Evolutionary conservation across 2,888 invertebrate species (phyloP).

Genomic region (Spodoptera picta): DNA sequence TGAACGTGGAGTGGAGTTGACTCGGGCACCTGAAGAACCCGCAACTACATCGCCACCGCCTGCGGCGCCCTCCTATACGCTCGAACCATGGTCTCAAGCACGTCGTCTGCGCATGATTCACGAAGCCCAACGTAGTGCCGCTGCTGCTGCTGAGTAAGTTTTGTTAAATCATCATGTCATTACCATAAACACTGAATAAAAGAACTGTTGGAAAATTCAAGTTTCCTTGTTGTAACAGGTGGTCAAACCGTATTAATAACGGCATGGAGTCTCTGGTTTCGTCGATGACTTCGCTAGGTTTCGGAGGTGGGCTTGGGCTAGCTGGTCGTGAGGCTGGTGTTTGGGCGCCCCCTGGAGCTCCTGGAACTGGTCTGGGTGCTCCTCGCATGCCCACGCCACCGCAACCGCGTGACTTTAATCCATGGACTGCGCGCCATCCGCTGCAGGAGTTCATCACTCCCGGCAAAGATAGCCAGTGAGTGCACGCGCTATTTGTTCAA

Average conservation of each 20-base stretch:
- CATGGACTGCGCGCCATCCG: constrained; percentile 81
- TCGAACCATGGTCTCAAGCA: constrained; percentile 85
- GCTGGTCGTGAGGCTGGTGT: constrained; percentile 63
- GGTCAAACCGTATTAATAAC: constrained; percentile 67
- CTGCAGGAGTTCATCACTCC: constrained; percentile 77
- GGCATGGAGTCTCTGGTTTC: constrained; percentile 70
- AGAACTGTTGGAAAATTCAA: constrained; percentile 1
- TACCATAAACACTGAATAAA: background rate
- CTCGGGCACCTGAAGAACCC: constrained; percentile 74
- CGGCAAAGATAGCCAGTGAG: constrained; percentile 70
- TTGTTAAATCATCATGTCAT: background rate
- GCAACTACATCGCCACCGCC: constrained; percentile 60
- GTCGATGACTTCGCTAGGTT: constrained; percentile 68
- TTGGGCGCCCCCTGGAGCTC: constrained; percentile 67
- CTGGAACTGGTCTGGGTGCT: constrained; percentile 31
- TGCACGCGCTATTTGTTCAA: constrained; percentile 30
- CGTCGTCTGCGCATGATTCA: constrained; percentile 84
- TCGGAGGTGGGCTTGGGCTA: constrained; percentile 57
- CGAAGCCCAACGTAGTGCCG: constrained; percentile 79
- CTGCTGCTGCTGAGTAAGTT: constrained; percentile 67
- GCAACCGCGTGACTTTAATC: constrained; percentile 75
- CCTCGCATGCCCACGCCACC: constrained; percentile 52
- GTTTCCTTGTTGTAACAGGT: constrained; percentile 49
- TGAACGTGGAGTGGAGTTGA: constrained; percentile 81
- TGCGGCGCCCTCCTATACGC: constrained; percentile 76